Evolutionary conservation across 1,140 invertebrate genomes (phyloP).

Genomic region (Nymphalis io): DNA sequence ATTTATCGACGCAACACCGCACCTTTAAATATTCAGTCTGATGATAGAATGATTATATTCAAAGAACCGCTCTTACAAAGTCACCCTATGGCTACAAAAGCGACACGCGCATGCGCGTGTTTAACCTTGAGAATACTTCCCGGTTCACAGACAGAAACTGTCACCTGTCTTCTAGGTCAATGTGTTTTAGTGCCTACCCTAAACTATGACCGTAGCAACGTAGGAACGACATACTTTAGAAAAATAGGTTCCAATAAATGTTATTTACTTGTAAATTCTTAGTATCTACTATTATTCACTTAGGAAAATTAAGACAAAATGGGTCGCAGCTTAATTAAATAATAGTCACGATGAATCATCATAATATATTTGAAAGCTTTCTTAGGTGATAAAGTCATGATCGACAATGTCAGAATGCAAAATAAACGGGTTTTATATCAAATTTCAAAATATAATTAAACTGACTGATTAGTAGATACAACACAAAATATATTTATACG

Average conservation of each 20-base stretch:
- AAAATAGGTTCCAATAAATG: not conserved
- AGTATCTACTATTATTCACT: too few species aligned
- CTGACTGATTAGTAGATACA: too few species aligned
- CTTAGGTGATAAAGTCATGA: too few species aligned
- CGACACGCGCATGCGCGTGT: conserved; percentile 56
- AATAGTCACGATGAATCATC: too few species aligned
- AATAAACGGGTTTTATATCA: too few species aligned
- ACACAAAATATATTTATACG: too few species aligned
- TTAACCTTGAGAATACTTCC: conserved; percentile 72
- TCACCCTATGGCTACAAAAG: conserved; percentile 34
- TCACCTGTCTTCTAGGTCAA: conserved; percentile 70
- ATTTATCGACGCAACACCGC: not conserved
- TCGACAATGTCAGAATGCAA: too few species aligned
- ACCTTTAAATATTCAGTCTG: not conserved
- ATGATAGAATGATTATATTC: not conserved
- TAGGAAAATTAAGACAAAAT: too few species aligned
- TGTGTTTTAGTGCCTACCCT: conserved; percentile 48
- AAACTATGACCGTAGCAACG: conserved; percentile 6
- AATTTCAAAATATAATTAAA: too few species aligned
- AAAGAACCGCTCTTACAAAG: conserved; percentile 47
- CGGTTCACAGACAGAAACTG: conserved; percentile 70
- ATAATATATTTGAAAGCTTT: too few species aligned
- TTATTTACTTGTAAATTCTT: too few species aligned
- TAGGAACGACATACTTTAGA: not conserved
- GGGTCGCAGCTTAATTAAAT: too few species aligned